Conservation (phyloP, 2,888 invertebrate species). For the Magallana nippona region DNA sequence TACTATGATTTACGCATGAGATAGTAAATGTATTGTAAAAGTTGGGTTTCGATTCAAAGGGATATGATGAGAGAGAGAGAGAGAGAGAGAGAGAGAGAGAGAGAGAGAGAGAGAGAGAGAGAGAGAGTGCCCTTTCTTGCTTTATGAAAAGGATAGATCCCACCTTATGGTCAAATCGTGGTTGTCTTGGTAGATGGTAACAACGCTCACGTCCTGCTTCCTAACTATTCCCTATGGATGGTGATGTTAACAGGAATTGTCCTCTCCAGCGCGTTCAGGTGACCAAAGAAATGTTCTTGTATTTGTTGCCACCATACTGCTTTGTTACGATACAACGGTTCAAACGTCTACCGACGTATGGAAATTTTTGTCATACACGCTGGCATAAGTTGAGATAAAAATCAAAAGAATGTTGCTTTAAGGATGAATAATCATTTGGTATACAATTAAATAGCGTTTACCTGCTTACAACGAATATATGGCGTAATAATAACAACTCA, state of each 20-base stretch:
- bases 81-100: slow-evolving; percentile 10
- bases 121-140: too few species aligned
- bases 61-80: neutral
- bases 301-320: neutral
- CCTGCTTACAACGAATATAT: too few species aligned
- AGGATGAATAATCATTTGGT: too few species aligned
- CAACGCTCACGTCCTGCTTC: neutral
- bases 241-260: neutral
- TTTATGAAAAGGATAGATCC: too few species aligned
- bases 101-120: neutral
- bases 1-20: too few species aligned
- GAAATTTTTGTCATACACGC: too few species aligned
- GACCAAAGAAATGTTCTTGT: neutral
- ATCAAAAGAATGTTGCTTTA: too few species aligned
- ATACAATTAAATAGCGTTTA: too few species aligned
- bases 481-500: too few species aligned
- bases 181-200: neutral
- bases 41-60: neutral
- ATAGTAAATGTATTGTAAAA: too few species aligned
- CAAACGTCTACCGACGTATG: too few species aligned
- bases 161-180: neutral
- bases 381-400: too few species aligned
- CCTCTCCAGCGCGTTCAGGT: neutral
- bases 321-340: neutral
- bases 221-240: neutral